Evolutionary conservation across 2,113 vertebrate species (phyloP).

Genomic region (Zonotrichia leucophrys): DNA sequence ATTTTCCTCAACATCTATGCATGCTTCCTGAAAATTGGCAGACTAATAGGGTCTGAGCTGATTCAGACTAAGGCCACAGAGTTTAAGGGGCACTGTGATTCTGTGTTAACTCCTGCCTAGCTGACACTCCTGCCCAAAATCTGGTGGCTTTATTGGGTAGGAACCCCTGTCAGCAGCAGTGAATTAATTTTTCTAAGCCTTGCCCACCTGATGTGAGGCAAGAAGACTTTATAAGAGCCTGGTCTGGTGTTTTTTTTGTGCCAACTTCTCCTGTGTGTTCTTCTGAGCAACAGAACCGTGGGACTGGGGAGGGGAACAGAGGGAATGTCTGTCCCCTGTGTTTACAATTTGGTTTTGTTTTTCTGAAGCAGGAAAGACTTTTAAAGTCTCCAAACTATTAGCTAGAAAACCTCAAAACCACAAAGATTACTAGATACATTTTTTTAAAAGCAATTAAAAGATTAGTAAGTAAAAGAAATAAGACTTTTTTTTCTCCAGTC

Average conservation of each 20-base stretch:
- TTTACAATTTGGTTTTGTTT: not conserved
- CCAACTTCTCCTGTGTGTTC: not conserved
- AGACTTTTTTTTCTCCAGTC: not conserved
- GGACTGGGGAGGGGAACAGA: too few species aligned
- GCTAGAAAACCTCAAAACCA: not conserved
- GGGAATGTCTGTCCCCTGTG: not conserved
- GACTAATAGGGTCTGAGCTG: not conserved
- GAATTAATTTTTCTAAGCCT: not conserved
- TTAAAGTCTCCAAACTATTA: not conserved
- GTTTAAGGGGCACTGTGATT: not conserved
- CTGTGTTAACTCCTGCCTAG: not conserved
- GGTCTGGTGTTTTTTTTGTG: too few species aligned
- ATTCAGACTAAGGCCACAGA: not conserved
- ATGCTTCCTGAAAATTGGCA: not conserved
- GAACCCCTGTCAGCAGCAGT: not conserved
- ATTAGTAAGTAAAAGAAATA: not conserved
- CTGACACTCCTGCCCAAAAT: not conserved
- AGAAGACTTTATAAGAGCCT: not conserved
- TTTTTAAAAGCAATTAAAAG: not conserved
- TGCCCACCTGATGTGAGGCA: not conserved
- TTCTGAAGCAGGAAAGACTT: not conserved
- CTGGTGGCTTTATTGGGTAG: not conserved
- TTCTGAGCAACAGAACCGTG: not conserved
- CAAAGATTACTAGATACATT: not conserved
- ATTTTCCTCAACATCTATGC: not conserved